Evolutionary conservation across 2,888 invertebrate genomes (phyloP), one percentile per base, ranked within the genome.

Genomic region (Hydriomena furcata): DNA sequence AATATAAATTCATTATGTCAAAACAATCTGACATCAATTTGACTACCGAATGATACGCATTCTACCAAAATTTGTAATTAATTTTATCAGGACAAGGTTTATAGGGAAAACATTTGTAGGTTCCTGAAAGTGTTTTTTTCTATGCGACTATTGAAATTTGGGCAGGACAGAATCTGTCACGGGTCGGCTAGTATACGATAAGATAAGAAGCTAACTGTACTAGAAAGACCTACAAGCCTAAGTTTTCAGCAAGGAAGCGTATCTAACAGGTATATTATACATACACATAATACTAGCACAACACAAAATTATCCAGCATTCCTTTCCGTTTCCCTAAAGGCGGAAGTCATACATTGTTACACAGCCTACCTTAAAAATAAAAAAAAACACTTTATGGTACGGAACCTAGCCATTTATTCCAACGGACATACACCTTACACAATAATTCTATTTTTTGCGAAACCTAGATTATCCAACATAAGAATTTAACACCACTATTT

Each of bases 401-500:
- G 23, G 28, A 28, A 36, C 35, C 7, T 13, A 2, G 23, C 8
- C n/a, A 30, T 44, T 35, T 13, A 21, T 44, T 44, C n/a, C 27
- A 32, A 20, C 25, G 32, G 30, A 23, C 30, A 21, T 30, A 40
- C 42, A 42, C 23, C 6, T 21, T n/a, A 5, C 17, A 36, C 44
- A 12, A 30, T 21, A 28, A 23, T 31, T 41, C 30, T 41, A 23
- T 35, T 35, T n/a, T n/a, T n/a, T 35, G 24, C 11, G 11, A 31
- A 41, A 31, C 23, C 41, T 31, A 41, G 41, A 41, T 41, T 30
- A 41, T 23, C 23, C 12, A 31, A n/a, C 40, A 11, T 24, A 41
- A 31, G 41, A 41, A 41, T 41, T 41, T 41, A 41, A 31, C 41
- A 23, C 31, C 13, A 30, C 40, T 30, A 11, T 41, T 41, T 31